phyloP scores from a whole-genome alignment of 2,113 vertebrate species.

The Apteryx owenii region DNA sequence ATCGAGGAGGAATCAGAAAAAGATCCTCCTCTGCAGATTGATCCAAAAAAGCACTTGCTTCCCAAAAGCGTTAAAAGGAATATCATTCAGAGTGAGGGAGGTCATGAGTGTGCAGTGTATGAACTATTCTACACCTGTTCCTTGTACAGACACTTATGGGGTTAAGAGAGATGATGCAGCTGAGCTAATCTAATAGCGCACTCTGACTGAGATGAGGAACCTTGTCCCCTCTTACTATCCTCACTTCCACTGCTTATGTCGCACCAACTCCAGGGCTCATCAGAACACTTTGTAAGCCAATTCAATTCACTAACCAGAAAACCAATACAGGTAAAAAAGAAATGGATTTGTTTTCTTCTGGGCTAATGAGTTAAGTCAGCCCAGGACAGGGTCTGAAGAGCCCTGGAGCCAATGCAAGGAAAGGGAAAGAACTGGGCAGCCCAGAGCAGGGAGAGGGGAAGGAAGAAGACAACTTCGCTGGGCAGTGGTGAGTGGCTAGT shows the following conservation, averaged over 20 bases:
- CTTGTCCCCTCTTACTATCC: neutral
- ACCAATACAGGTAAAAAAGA: neutral
- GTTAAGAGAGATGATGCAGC: neutral
- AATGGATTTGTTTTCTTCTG: neutral
- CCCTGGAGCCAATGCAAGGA: neutral
- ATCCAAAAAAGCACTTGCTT: neutral
- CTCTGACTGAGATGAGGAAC: neutral
- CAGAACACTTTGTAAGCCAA: neutral
- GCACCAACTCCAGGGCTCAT: rapidly evolving
- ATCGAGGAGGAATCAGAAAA: neutral
- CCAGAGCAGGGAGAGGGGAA: neutral
- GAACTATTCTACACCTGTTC: neutral
- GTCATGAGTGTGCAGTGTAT: rapidly evolving
- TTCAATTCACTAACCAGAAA: neutral
- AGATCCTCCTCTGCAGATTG: neutral
- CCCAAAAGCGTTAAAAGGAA: neutral
- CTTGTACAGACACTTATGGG: neutral
- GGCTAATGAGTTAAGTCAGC: neutral
- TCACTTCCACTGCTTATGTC: neutral
- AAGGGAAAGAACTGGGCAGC: neutral
- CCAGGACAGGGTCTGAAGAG: neutral
- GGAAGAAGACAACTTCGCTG: neutral
- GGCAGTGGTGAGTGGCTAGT: neutral
- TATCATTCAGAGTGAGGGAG: neutral
- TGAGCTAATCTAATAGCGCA: neutral